phyloP scores from a whole-genome alignment of 2,113 vertebrate genomes.

The Micronisus gabar region DNA sequence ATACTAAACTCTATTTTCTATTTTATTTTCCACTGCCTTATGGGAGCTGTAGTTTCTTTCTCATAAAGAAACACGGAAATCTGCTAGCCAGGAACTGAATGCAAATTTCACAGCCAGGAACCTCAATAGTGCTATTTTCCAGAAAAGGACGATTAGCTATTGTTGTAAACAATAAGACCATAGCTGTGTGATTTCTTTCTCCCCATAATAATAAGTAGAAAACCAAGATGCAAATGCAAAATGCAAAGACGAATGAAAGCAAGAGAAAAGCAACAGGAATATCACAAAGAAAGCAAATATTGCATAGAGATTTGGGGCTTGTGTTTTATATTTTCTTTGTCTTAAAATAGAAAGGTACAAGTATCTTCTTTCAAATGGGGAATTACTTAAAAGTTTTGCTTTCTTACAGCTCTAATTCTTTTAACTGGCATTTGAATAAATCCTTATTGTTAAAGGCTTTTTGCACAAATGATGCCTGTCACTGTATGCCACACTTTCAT shows the following conservation, averaged over 20 bases:
- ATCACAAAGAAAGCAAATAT: not conserved
- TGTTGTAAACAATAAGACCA: not conserved
- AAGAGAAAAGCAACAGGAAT: not conserved
- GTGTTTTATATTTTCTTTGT: not conserved
- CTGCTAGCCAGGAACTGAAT: not conserved
- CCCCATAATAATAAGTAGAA: not conserved
- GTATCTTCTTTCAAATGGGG: not conserved
- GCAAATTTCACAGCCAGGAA: not conserved
- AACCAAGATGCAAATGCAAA: not conserved
- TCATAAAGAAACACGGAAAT: not conserved
- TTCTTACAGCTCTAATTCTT: constrained; percentile 51
- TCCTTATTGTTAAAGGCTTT: not conserved
- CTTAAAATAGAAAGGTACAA: not conserved
- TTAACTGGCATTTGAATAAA: constrained; percentile 35
- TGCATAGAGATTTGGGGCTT: not conserved
- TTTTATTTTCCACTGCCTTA: not conserved
- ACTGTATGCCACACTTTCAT: not conserved
- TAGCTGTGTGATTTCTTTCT: not conserved
- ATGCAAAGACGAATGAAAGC: not conserved
- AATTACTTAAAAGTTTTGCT: not conserved
- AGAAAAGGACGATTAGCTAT: not conserved
- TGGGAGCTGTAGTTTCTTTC: constrained; percentile 11
- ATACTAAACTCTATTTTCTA: not conserved
- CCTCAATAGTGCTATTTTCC: not conserved
- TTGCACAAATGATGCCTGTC: not conserved